A percentile compares a stretch with the other conserved stretches of the same genome.
Conservation (phyloP, 92 coral and sea anemone genomes). For the Montipora capitata region DNA sequence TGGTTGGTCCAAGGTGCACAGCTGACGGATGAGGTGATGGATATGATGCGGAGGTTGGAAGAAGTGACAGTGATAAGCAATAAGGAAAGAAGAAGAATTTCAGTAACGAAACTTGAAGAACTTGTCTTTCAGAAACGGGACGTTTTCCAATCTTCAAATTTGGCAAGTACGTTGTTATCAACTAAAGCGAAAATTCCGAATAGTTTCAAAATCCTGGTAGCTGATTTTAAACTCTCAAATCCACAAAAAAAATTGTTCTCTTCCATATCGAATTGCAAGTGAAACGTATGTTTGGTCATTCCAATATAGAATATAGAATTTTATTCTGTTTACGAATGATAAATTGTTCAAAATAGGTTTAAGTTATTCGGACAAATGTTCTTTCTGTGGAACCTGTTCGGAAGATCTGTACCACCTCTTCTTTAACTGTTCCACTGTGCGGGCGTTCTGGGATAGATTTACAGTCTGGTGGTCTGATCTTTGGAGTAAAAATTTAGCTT, state of each 20-base stretch:
- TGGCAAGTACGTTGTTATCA: neutral
- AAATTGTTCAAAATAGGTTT: constrained; percentile 20
- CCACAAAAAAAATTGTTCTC: constrained; percentile 18
- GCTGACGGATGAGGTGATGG: too few relatives aligned
- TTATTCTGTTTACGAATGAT: constrained; percentile 39
- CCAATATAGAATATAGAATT: constrained; percentile 42
- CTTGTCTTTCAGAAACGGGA: too few relatives aligned
- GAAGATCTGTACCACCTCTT: neutral
- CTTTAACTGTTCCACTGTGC: neutral
- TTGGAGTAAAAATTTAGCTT: neutral
- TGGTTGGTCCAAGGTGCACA: too few relatives aligned
- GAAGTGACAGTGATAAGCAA: too few relatives aligned
- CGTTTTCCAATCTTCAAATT: too few relatives aligned
- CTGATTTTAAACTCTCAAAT: constrained; percentile 37
- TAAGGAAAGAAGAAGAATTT: too few relatives aligned
- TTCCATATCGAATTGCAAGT: constrained; percentile 32
- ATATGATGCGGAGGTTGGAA: too few relatives aligned
- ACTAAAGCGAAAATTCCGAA: constrained; percentile 38
- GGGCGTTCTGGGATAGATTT: neutral
- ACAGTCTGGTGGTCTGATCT: constrained; percentile 37
- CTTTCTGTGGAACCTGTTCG: neutral
- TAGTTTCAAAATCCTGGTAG: constrained; percentile 20
- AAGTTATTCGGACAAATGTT: neutral
- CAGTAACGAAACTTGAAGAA: too few relatives aligned
- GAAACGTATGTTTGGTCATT: constrained; percentile 39